A percentile compares a stretch with the other conserved stretches of the same genome.
These are phyloP conservation scores for Hemicentrotus pulcherrimus DNA, from an alignment of 35 echinoderm and acorn worm genomes.

Conservation along the genomic window DNA sequence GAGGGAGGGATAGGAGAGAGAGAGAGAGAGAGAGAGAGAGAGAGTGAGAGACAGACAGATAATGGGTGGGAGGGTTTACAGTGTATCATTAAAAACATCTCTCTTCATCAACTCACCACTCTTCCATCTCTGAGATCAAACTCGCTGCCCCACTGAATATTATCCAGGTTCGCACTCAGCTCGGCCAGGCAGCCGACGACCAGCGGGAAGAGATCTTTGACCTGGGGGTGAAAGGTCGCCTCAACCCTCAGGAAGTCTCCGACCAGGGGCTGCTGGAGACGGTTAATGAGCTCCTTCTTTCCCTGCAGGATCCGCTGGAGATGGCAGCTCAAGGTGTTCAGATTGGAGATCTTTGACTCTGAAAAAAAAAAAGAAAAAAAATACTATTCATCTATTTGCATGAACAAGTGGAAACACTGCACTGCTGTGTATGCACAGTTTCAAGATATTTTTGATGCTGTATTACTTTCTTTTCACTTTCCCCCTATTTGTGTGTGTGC, in stretches of 20 bases:
- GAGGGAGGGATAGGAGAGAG: no score
- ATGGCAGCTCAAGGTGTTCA: constrained; percentile 70
- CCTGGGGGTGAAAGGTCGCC: constrained; percentile 75
- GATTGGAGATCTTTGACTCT: constrained; percentile 76
- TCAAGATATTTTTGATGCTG: no score
- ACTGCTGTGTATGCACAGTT: no score
- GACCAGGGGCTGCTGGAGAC: constrained; percentile 85
- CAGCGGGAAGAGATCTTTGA: constrained; percentile 86
- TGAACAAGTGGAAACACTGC: no score
- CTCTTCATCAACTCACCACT: constrained; percentile 64
- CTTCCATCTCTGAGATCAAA: constrained; percentile 76
- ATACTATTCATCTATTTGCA: no score
- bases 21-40: not conserved
- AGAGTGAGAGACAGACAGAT: not conserved
- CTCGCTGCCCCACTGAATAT: constrained; percentile 81
- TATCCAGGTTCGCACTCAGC: constrained; percentile 78
- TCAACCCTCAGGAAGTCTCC: constrained; percentile 86
- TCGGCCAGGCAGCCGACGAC: constrained; percentile 69
- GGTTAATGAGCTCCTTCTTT: constrained; percentile 82
- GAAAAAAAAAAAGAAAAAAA: not conserved
- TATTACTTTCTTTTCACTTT: no score
- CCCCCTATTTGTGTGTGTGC: no score
- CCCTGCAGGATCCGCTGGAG: constrained; percentile 73
- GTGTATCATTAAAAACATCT: no score
- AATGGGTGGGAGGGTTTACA: not conserved